Evolutionary conservation across 1,140 invertebrate genomes (phyloP).

Genomic region (Homarus americanus): DNA sequence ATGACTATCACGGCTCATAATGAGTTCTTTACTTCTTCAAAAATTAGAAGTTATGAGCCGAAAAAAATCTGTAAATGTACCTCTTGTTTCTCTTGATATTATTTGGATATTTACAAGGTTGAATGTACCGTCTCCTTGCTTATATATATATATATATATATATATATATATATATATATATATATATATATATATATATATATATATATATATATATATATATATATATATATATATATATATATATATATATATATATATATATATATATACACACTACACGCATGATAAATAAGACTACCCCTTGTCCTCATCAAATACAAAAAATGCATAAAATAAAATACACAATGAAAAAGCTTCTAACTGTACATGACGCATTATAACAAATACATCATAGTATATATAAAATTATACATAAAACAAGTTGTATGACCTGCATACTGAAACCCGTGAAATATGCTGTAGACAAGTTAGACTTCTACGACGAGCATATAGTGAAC

Average conservation of each 20-base stretch:
- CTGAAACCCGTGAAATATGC: too few relatives aligned
- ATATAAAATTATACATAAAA: too few relatives aligned
- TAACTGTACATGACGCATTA: too few relatives aligned
- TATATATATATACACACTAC: too few relatives aligned
- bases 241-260: not conserved
- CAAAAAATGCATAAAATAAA: too few relatives aligned
- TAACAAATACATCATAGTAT: too few relatives aligned
- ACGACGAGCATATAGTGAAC: too few relatives aligned
- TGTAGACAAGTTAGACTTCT: too few relatives aligned
- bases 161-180: conserved; percentile 47
- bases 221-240: not conserved
- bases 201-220: conserved; percentile 10
- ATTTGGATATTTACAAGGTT: not conserved
- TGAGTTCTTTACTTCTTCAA: not conserved
- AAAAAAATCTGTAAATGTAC: not conserved
- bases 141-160: conserved; percentile 32
- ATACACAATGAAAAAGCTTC: too few relatives aligned
- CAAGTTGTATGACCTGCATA: too few relatives aligned
- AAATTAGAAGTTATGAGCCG: not conserved
- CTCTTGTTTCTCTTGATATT: not conserved
- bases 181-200: conserved; percentile 51
- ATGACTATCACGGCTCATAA: not conserved
- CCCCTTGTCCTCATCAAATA: too few relatives aligned
- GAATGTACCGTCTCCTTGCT: not conserved
- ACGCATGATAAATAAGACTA: too few relatives aligned